A percentile compares a stretch with the other conserved stretches of the same genome.
Conservation (phyloP, 2,888 invertebrate species). For the Ochlodes sylvanus region DNA sequence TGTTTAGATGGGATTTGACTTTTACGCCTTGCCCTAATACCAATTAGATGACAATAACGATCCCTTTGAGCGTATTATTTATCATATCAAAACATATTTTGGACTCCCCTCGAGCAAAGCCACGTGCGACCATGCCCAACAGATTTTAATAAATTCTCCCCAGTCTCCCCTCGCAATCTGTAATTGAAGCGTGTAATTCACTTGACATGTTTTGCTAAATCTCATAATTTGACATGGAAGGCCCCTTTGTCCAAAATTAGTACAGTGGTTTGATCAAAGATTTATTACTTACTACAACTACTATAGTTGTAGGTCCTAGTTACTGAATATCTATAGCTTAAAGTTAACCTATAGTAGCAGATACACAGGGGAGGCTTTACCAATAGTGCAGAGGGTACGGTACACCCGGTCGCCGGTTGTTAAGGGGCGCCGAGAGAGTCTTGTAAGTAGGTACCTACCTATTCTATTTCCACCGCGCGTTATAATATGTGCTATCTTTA, state of each 20-base stretch:
- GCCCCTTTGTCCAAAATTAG: slow-evolving; percentile 44
- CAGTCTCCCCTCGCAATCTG: slow-evolving; percentile 51
- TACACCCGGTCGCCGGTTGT: too few relatives aligned
- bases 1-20: slow-evolving; percentile 15
- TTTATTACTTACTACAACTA: background rate
- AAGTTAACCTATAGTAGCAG: too few relatives aligned
- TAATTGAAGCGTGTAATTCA: slow-evolving; percentile 81
- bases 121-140: slow-evolving; percentile 65
- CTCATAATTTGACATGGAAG: slow-evolving; percentile 76
- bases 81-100: slow-evolving; percentile 79
- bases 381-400: too few relatives aligned
- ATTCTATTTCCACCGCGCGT: too few relatives aligned
- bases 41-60: slow-evolving; percentile 64
- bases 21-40: slow-evolving; percentile 39
- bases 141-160: slow-evolving; percentile 57
- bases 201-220: slow-evolving; percentile 80
- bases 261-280: slow-evolving; percentile 17
- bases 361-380: too few relatives aligned
- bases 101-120: slow-evolving; percentile 48
- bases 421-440: too few relatives aligned
- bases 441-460: too few relatives aligned
- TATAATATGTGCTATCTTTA: too few relatives aligned
- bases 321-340: too few relatives aligned
- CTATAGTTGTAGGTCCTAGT: too few relatives aligned
- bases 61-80: slow-evolving; percentile 58